Conservation (phyloP, 2,888 invertebrate genomes). For the Drosophila mayaguana region DNA sequence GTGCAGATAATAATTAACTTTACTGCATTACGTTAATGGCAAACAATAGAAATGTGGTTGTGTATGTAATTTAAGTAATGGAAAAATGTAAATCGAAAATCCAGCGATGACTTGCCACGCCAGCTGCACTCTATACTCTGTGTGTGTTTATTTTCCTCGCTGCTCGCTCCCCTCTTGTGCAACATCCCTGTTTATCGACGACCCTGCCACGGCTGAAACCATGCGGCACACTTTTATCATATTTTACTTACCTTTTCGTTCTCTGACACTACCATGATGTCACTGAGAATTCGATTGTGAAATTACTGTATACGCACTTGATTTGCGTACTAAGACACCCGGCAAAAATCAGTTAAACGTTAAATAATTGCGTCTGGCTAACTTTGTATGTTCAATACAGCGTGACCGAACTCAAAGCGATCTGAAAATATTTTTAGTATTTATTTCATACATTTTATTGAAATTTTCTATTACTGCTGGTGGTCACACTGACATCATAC, state of each 20-base stretch:
- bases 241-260: slow-evolving; percentile 70
- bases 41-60: slow-evolving; percentile 14
- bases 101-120: slow-evolving; percentile 65
- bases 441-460: slow-evolving; percentile 7
- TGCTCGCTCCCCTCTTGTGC: slow-evolving; percentile 57
- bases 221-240: slow-evolving; percentile 57
- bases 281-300: slow-evolving; percentile 33
- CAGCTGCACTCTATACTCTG: slow-evolving; percentile 59
- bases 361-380: slow-evolving; percentile 57
- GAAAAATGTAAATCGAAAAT: slow-evolving; percentile 52
- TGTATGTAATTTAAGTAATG: slow-evolving; percentile 38
- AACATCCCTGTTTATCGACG: slow-evolving; percentile 74
- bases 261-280: slow-evolving; percentile 74
- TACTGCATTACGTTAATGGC: slow-evolving; percentile 37
- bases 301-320: slow-evolving; percentile 54
- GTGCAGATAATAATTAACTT: slow-evolving; percentile 54
- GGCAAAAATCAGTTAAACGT: slow-evolving; percentile 41
- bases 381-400: slow-evolving; percentile 57
- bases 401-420: slow-evolving; percentile 44
- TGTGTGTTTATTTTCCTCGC: slow-evolving; percentile 18
- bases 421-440: slow-evolving; percentile 36
- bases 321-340: slow-evolving; percentile 46
- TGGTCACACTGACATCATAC: slow-evolving; percentile 34
- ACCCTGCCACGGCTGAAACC: slow-evolving; percentile 73
- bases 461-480: not conserved